Base-by-base conservation (phyloP, 35 echinoderm and acorn worm genomes). In the Holothuria glaberrima region DNA sequence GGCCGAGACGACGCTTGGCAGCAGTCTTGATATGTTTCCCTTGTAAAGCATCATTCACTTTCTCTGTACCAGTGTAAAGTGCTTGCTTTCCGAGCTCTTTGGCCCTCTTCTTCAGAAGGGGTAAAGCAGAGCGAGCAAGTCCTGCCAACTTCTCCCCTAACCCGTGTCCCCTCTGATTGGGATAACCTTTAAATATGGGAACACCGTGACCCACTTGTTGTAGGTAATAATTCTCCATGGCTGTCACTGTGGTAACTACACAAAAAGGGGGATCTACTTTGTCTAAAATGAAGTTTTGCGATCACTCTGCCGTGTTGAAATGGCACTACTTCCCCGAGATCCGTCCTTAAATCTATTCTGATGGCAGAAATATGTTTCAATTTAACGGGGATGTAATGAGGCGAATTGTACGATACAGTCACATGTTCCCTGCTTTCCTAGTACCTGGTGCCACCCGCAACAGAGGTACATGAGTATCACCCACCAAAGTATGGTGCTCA, bases 401-500 rank as follows among this genome's bases (percentile, higher is more conserved):
- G 75, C 13, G 22, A 27, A 30, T 80, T 80, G 75, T 80, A 80
- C 26, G 48, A 45, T 48, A 44, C 75, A 20, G 36, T 82, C 4
- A 34, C n/a, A 44, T 74, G 46, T 71, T 89, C 26, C 54, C 65
- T 29, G 48, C 29, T 25, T 48, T 41, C 27, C 36, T 89, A 20
- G 56, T 46, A 3, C 27, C 29, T 54, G 31, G 0, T 16, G 56
- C 28, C 27, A 75, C 45, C 18, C 86, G 31, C n/a, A 89, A 21
- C 41, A 89, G 19, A 9, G 86, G 86, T 26, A 59, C 86, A 30
- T 72, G 61, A 6, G 52, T 14, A 28, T 89, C 86, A 16, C 68
- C 86, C 5, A 89, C 86, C 31, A n/a, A n/a, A n/a, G 35, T 54
- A 25, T 89, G 86, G 57, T 71, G 29, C 28, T 89, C 86, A 30